Conservation (phyloP, 2,888 invertebrate genomes). For the Hydriomena furcata region DNA sequence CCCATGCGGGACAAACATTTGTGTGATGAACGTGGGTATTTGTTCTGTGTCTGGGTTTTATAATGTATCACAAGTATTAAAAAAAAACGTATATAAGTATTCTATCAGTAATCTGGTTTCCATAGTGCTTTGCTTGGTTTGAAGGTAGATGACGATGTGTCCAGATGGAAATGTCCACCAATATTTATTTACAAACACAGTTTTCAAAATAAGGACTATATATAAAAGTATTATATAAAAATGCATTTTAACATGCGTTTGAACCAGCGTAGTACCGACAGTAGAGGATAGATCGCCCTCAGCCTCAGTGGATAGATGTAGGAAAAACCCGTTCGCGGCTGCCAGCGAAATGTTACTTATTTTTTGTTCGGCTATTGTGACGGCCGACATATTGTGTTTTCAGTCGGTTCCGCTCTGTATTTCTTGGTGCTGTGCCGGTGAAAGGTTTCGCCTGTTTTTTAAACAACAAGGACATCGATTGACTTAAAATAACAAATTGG, state of each 20-base stretch:
- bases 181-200: no score
- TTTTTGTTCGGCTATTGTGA: slow-evolving; percentile 16
- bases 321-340: slow-evolving; percentile 6
- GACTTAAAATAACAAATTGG: background rate
- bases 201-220: no score
- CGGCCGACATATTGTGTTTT: slow-evolving; percentile 8
- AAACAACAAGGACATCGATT: slow-evolving; percentile 5
- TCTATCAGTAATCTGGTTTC: no score
- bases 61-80: no score
- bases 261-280: background rate
- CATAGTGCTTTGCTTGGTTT: no score
- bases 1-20: no score
- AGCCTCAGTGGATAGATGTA: slow-evolving; percentile 1
- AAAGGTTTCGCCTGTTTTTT: slow-evolving; percentile 10
- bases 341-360: slow-evolving; percentile 8
- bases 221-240: background rate
- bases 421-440: slow-evolving; percentile 15
- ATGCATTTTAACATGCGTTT: slow-evolving; percentile 4
- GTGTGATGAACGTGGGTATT: no score
- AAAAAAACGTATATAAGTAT: no score
- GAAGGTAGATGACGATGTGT: no score
- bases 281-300: slow-evolving; percentile 5
- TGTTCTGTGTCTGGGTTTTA: no score
- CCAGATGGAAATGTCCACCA: no score
- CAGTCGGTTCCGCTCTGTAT: slow-evolving; percentile 13